Percentiles rank a stretch among this genome's conserved stretches.
These are phyloP conservation scores for Panonychus citri DNA, from an alignment of 1,140 invertebrate species.

Conservation along the genomic window DNA sequence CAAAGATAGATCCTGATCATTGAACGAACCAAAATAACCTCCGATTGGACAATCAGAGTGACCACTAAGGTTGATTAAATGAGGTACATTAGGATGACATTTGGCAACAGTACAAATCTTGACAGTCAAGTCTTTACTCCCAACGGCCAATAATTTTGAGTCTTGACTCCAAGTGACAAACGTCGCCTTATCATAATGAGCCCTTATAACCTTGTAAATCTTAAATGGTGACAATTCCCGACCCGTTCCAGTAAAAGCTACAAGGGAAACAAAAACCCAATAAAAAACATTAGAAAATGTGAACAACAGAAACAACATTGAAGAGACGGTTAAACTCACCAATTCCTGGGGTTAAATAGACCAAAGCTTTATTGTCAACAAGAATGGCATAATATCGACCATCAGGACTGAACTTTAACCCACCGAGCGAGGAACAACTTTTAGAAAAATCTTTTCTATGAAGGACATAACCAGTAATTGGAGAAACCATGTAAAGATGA, in stretches of 20 bases:
- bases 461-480: constrained; percentile 50
- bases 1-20: constrained; percentile 15
- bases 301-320: constrained; percentile 28
- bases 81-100: constrained; percentile 21
- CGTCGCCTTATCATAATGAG: constrained; percentile 50
- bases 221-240: constrained; percentile 65
- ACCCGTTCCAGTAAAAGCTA: constrained; percentile 1
- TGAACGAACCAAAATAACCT: constrained; percentile 47
- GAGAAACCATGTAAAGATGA: constrained; percentile 12
- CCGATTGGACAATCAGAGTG: constrained; percentile 57
- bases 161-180: constrained; percentile 76
- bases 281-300: neutral
- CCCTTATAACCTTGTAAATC: constrained; percentile 54
- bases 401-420: constrained; percentile 76
- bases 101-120: constrained; percentile 51
- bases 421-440: constrained; percentile 32
- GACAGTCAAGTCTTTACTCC: constrained; percentile 62
- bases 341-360: constrained; percentile 59
- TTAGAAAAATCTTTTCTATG: constrained; percentile 57
- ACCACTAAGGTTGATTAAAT: constrained; percentile 44
- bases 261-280: neutral
- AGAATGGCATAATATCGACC: constrained; percentile 32
- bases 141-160: constrained; percentile 58
- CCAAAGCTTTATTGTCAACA: constrained; percentile 47
- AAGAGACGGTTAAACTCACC: neutral